phyloP scores from a whole-genome alignment of 2,797 vertebrate species.

The Clarias laeviceps region DNA sequence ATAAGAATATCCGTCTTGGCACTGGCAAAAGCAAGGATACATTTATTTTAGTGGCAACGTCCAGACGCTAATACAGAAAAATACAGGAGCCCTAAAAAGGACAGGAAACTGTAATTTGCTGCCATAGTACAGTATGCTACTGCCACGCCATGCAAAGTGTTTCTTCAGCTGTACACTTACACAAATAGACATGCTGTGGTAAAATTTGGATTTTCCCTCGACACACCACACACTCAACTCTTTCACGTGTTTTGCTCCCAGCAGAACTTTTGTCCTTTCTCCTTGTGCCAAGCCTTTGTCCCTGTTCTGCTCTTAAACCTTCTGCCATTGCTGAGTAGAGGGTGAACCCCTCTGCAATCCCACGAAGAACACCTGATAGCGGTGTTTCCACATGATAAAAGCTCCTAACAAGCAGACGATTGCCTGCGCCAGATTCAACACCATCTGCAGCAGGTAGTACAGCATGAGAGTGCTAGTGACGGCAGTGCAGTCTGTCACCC shows the following conservation, averaged over 20 bases:
- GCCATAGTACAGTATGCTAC: constrained; percentile 47
- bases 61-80: constrained; percentile 61
- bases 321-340: constrained; percentile 70
- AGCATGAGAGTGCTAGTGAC: constrained; percentile 79
- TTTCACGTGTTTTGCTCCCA: constrained; percentile 22
- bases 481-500: constrained; percentile 76
- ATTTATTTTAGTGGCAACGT: constrained; percentile 52
- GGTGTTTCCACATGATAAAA: constrained; percentile 95
- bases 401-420: constrained; percentile 82
- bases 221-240: constrained; percentile 30
- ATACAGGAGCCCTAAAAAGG: constrained; percentile 50
- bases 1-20: constrained; percentile 42
- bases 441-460: constrained; percentile 86
- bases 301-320: constrained; percentile 63
- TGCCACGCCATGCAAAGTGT: constrained; percentile 45
- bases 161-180: constrained; percentile 12
- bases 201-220: constrained; percentile 30
- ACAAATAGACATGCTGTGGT: constrained; percentile 18
- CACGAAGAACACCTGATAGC: constrained; percentile 93
- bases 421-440: constrained; percentile 83
- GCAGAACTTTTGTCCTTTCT: neutral
- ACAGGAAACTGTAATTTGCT: constrained; percentile 37
- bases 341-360: constrained; percentile 75
- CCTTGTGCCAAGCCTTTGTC: neutral
- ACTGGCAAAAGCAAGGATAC: constrained; percentile 48